Evolutionary conservation across 2,113 vertebrate genomes (phyloP), one percentile per base, ranked within the genome.

Genomic region (Typhlomys cinereus): DNA sequence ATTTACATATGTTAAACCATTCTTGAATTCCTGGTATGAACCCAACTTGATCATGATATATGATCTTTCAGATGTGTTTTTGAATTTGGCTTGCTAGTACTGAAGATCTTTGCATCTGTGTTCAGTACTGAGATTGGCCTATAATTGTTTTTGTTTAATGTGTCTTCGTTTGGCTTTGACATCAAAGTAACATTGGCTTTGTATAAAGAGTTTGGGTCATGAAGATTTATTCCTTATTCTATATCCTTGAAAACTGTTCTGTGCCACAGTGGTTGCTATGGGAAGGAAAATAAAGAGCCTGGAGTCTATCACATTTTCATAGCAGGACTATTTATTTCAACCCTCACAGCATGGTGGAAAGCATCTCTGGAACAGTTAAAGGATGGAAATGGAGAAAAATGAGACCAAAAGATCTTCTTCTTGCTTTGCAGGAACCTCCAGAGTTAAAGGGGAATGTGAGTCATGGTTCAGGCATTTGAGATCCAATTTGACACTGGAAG

Each of bases 231-330:
- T 97, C 94, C 85, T 97, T 97, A 91, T 97, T 84, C 95, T 74
- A 93, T 86, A 94, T 90, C 96, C 96, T 97, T 74, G 95, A 96
- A 98, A 98, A 97, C 95, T 76, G 94, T 97, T 97, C 96, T 97
- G 75, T 84, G 87, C 95, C 94, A 96, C 95, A 95, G 74, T 88
- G 95, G 92, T 97, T 85, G 52, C 94, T 95, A 95, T 91, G 94
- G 95, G 95, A 73, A 97, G 41, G 95, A 96, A 97, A 98, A 97
- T 44, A 96, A 97, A 97, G 64, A 97, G 95, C 94, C 87, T 95
- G 79, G 96, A 95, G 89, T 96, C 95, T 96, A 95, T 94, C 95
- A 95, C 96, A 95, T 97, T 95, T 96, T 89, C 95, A 96, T 96
- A 95, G 95, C 61, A 79, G 97, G 88, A 95, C 85, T 94, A 88